Conservation (phyloP, 2,797 vertebrate species). For the Pampus argenteus region DNA sequence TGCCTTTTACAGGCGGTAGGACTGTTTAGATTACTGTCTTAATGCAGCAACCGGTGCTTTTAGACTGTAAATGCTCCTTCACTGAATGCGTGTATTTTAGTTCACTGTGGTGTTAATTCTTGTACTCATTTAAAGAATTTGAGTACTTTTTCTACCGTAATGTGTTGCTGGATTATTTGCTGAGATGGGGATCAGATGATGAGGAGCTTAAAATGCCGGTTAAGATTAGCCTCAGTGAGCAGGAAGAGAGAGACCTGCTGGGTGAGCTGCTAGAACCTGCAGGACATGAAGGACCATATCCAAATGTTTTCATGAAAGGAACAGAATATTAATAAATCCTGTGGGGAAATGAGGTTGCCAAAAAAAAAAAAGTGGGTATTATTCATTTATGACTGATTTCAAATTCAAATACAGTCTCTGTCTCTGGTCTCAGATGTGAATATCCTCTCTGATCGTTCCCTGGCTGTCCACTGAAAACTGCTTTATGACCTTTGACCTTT, state of each 20-base stretch:
- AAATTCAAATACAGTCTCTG: too few relatives aligned
- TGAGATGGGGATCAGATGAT: constrained; percentile 7
- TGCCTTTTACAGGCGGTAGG: too few relatives aligned
- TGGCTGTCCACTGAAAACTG: too few relatives aligned
- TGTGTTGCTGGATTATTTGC: constrained; percentile 7
- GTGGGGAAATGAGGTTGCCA: not conserved
- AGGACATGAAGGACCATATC: not conserved
- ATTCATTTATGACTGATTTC: too few relatives aligned
- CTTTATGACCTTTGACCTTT: too few relatives aligned
- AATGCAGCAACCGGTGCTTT: too few relatives aligned
- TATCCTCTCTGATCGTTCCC: too few relatives aligned
- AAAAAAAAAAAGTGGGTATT: too few relatives aligned
- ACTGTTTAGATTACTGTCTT: too few relatives aligned
- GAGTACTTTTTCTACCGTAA: not conserved
- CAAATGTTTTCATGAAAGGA: not conserved
- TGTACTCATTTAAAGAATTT: not conserved
- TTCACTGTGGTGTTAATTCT: not conserved
- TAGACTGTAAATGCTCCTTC: too few relatives aligned
- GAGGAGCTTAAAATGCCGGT: constrained; percentile 46
- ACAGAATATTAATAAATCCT: not conserved
- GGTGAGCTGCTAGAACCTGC: not conserved
- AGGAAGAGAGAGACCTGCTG: constrained; percentile 7
- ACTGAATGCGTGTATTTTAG: not conserved
- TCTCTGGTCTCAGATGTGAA: too few relatives aligned
- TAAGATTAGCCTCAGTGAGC: constrained; percentile 36